These are phyloP conservation scores for Cinara cedri DNA, from an alignment of 2,888 invertebrate genomes.

Conservation along the genomic window DNA sequence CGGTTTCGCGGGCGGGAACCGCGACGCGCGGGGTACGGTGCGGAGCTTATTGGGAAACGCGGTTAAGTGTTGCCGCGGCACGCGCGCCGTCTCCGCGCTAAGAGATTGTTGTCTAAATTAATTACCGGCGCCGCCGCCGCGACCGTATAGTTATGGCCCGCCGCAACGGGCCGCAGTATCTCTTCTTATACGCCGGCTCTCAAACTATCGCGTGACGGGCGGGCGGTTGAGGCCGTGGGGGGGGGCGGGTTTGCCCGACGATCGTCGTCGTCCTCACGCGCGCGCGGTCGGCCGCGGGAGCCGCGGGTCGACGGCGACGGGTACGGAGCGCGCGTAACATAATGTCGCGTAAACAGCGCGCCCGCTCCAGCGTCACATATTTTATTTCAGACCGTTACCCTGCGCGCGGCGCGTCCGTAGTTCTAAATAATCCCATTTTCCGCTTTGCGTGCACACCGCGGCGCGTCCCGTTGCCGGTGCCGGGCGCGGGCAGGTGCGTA, in stretches of 20 bases:
- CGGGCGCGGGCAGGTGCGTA: too few relatives aligned
- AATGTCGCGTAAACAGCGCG: too few relatives aligned
- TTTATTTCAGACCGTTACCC: not conserved
- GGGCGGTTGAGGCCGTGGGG: not conserved
- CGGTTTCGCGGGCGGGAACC: not conserved
- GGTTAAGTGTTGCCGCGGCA: slow-evolving; percentile 50
- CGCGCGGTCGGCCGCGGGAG: too few relatives aligned
- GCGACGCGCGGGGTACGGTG: not conserved
- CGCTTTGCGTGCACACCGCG: not conserved
- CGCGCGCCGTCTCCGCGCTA: slow-evolving; percentile 36
- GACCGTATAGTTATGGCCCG: not conserved
- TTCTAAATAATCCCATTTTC: not conserved
- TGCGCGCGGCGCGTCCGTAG: not conserved
- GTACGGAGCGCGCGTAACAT: too few relatives aligned
- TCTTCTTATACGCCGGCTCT: not conserved
- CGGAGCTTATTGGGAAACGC: slow-evolving; percentile 46
- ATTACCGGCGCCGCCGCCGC: slow-evolving; percentile 16
- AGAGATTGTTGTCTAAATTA: slow-evolving; percentile 48
- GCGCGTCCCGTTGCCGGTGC: too few relatives aligned
- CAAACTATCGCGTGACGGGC: not conserved
- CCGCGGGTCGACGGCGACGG: too few relatives aligned
- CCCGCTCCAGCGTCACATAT: not conserved
- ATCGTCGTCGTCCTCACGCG: not conserved
- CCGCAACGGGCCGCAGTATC: not conserved
- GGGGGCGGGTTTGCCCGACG: not conserved